A percentile compares a stretch with the other conserved stretches of the same genome.
phyloP scores from a whole-genome alignment of 2,797 vertebrate species.

The Chelonia mydas region DNA sequence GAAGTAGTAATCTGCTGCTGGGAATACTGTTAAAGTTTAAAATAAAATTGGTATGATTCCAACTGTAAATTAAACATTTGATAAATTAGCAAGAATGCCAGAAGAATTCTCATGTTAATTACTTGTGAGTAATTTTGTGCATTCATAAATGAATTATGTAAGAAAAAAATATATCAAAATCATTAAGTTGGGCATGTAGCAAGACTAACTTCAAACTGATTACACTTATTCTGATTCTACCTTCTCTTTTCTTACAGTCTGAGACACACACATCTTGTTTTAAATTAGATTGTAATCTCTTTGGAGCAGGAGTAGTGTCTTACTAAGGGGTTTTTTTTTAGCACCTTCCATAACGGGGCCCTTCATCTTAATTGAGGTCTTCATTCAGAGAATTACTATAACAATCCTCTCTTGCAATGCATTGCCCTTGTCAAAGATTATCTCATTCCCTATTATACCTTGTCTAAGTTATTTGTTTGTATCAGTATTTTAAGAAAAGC shows the following conservation, averaged over 20 bases:
- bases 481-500: neutral
- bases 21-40: slow-evolving; percentile 12
- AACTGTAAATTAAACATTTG: slow-evolving; percentile 19
- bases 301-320: neutral
- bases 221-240: neutral
- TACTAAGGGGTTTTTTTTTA: neutral
- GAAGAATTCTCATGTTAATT: neutral
- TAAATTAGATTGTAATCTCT: neutral
- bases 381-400: neutral
- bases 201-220: neutral
- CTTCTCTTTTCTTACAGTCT: neutral
- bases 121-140: neutral
- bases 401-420: neutral
- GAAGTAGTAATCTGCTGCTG: neutral
- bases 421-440: neutral
- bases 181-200: neutral
- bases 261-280: neutral
- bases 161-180: neutral
- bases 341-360: neutral
- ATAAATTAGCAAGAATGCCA: neutral
- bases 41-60: neutral
- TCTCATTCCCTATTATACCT: neutral
- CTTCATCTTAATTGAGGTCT: neutral
- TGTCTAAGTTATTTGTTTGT: neutral
- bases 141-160: neutral